Evolutionary conservation across 2,113 vertebrate genomes (phyloP).

Genomic region (Morone chrysops): DNA sequence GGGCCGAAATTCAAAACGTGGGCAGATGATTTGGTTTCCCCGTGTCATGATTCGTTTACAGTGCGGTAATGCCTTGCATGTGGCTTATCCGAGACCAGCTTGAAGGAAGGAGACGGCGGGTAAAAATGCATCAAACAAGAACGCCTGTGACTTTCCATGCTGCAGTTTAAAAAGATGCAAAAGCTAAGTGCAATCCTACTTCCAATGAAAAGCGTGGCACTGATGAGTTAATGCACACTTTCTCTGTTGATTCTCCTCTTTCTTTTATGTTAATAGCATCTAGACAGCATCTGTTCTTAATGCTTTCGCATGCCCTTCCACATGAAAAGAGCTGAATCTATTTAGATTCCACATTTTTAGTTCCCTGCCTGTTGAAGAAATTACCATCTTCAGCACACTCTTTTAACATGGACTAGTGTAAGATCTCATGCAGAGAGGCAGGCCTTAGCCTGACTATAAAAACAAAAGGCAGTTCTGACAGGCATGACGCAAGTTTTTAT

Average conservation of each 20-base stretch:
- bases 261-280: slow-evolving; percentile 15
- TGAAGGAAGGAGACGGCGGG: neutral
- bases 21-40: slow-evolving; percentile 44
- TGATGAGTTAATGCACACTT: slow-evolving; percentile 2
- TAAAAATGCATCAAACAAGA: slow-evolving; percentile 18
- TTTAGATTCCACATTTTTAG: slow-evolving; percentile 7
- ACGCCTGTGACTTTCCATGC: neutral
- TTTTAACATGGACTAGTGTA: slow-evolving; percentile 32
- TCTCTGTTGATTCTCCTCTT: neutral
- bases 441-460: slow-evolving; percentile 46
- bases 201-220: neutral
- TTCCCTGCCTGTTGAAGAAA: slow-evolving; percentile 15
- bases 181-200: neutral
- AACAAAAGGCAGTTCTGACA: slow-evolving; percentile 69
- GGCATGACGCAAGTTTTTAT: slow-evolving; percentile 57
- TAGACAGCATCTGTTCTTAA: neutral
- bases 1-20: slow-evolving; percentile 10
- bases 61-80: neutral
- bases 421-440: slow-evolving; percentile 52
- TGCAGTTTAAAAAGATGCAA: neutral
- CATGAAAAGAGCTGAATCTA: slow-evolving; percentile 16
- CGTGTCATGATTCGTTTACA: slow-evolving; percentile 34
- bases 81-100: slow-evolving; percentile 32
- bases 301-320: neutral
- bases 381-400: slow-evolving; percentile 16